These are phyloP conservation scores for Drosophila neocordata DNA, from an alignment of 1,140 invertebrate species.

Conservation along the genomic window DNA sequence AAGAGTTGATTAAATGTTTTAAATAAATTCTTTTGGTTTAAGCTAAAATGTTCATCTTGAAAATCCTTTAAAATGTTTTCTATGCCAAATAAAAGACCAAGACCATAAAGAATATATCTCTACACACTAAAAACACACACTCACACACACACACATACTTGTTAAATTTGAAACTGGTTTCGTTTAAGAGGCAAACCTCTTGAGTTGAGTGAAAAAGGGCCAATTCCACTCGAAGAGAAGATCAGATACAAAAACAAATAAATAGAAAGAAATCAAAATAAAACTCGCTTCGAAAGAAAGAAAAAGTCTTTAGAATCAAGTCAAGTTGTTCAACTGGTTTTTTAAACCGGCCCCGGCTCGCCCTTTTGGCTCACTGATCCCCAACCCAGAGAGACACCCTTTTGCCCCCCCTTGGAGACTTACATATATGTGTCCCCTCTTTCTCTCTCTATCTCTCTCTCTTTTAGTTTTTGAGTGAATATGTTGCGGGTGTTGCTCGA, in stretches of 20 bases:
- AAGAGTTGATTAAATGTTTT: constrained; percentile 2
- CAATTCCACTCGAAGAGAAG: constrained; percentile 36
- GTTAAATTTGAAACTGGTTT: constrained; percentile 40
- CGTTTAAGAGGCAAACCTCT: constrained; percentile 25
- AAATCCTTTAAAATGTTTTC: constrained; percentile 75
- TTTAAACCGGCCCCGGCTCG: constrained; percentile 51
- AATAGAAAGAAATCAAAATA: constrained; percentile 28
- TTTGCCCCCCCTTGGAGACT: constrained; percentile 46
- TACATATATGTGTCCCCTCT: background rate
- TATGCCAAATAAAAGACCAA: constrained; percentile 51
- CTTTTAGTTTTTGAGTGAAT: constrained; percentile 31
- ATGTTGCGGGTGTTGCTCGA: constrained; percentile 39
- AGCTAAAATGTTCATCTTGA: constrained; percentile 42
- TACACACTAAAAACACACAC: constrained; percentile 57
- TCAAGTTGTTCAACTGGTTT: constrained; percentile 77
- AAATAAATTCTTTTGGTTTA: constrained; percentile 1
- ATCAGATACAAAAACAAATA: constrained; percentile 1
- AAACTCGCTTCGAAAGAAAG: constrained; percentile 70
- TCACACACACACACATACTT: constrained; percentile 18
- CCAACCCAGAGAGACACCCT: background rate
- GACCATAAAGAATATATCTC: constrained; percentile 60
- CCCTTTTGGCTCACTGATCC: constrained; percentile 38
- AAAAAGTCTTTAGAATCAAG: constrained; percentile 79
- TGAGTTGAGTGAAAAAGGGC: constrained; percentile 44
- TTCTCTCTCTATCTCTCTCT: background rate